These are phyloP conservation scores for Lacerta bilineata DNA, from an alignment of 2,797 vertebrate genomes.

Conservation along the genomic window DNA sequence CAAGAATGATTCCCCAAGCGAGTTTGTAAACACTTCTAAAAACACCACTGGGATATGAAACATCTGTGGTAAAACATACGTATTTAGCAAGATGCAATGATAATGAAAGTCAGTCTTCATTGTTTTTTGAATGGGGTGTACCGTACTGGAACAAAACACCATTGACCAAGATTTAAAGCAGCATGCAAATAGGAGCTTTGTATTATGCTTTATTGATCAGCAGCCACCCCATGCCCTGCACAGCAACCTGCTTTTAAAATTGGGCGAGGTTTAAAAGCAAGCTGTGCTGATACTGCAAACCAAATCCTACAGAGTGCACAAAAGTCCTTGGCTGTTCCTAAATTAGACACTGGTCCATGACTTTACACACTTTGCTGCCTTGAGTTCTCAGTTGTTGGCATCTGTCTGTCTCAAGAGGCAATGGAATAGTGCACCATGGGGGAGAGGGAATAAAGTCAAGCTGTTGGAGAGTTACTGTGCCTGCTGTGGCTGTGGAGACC, in stretches of 20 bases:
- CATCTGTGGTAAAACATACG: slow-evolving; percentile 6
- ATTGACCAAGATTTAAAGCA: not conserved
- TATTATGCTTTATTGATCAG: not conserved
- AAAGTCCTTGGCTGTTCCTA: not conserved
- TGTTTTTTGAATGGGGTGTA: slow-evolving; percentile 3
- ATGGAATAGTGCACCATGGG: no score
- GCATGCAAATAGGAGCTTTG: not conserved
- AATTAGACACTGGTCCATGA: not conserved
- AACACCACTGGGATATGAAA: not conserved
- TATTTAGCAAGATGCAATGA: slow-evolving; percentile 13
- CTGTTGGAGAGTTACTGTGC: no score
- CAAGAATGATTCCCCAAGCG: slow-evolving; percentile 24
- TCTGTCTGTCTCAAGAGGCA: no score
- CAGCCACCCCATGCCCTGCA: not conserved
- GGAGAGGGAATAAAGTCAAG: not conserved
- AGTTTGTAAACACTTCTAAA: slow-evolving; percentile 24
- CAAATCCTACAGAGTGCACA: not conserved
- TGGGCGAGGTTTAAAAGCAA: not conserved
- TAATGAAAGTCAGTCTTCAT: not conserved
- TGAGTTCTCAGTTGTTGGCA: not conserved
- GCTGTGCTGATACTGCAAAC: no score
- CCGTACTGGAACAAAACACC: not conserved
- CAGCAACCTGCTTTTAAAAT: not conserved
- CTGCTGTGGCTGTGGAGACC: no score
- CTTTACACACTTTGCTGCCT: not conserved